Evolutionary conservation across 2,113 vertebrate species (phyloP), one percentile per base, ranked within the genome.

Genomic region (Notothenia coriiceps): DNA sequence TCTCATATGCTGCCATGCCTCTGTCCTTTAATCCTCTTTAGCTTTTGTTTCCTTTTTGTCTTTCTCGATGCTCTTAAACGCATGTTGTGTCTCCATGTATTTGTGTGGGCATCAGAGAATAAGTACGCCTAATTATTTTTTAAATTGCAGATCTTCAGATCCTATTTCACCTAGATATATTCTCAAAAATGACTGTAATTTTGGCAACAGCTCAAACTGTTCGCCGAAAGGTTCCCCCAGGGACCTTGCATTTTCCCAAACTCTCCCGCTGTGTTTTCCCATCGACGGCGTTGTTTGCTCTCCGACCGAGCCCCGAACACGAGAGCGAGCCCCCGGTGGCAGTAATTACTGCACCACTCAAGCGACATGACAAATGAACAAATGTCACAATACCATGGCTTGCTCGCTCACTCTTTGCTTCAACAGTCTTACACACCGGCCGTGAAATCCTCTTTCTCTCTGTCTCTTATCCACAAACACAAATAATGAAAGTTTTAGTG

Each of bases 311-410:
- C 54, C 81, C 85, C 86, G 86, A 90, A 90, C 77, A 84, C 70
- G 70, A 85, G 70, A 84, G 57, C 40, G 54, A 86, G 75, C 78
- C 84, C 77, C 80, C 86, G 65, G 74, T 83, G 85, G 83, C 87
- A 77, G 80, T 89, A 92, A 93, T 93, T 90, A 91, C 91, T 84
- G 86, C 89, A 80, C 72, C 90, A 88, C 83, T 90, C 86, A 92
- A 79, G 73, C 56, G 18, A 86, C 79, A 86, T 92, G 89, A 93
- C 83, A 89, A 91, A 93, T 92, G 84, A 84, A 84, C 74, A 88
- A 93, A 88, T 86, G 87, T 84, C 82, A 79, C 74, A 64, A 83
- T 70, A 71, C 47, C 69, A 71, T 15, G 43, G 79, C 62, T 49
- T 80, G 60, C 73, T 71, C 18, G 1, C 66, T 79, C 65, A 33